Conservation (phyloP, 2,113 vertebrate species). For the Brachypodius melanocephalos region DNA sequence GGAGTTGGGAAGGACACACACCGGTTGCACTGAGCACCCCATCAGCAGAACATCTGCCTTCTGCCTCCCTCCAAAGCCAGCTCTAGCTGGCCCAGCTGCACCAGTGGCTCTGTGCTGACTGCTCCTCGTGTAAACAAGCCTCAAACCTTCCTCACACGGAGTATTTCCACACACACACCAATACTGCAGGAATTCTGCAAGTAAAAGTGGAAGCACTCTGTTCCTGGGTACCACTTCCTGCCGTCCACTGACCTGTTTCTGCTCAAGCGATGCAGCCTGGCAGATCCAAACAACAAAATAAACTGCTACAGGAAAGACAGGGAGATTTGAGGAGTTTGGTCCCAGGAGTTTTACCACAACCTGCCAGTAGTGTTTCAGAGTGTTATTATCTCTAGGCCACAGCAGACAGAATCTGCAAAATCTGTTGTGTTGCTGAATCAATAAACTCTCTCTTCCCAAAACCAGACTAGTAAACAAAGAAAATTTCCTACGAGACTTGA, state of each 20-base stretch:
- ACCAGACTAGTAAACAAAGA: not conserved
- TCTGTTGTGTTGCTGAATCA: not conserved
- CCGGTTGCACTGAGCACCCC: not conserved
- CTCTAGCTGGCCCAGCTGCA: not conserved
- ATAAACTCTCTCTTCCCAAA: not conserved
- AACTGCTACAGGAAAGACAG: fast-evolving
- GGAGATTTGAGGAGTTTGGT: not conserved
- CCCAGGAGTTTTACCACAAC: not conserved
- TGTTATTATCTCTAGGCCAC: not conserved
- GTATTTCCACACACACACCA: not conserved
- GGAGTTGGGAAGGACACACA: not conserved
- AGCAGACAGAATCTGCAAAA: not conserved
- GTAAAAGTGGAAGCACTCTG: not conserved
- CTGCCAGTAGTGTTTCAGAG: not conserved
- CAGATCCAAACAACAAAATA: not conserved
- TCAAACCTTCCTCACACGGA: not conserved
- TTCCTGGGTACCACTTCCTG: not conserved
- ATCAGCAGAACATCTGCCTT: not conserved
- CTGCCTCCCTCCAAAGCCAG: not conserved
- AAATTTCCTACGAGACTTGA: not conserved
- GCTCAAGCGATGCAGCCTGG: not conserved
- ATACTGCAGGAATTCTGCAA: not conserved
- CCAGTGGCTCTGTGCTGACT: not conserved
- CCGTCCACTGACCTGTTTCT: not conserved
- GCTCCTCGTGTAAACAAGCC: not conserved